Evolutionary conservation across 2,113 vertebrate genomes (phyloP).

Genomic region (Coturnix japonica): DNA sequence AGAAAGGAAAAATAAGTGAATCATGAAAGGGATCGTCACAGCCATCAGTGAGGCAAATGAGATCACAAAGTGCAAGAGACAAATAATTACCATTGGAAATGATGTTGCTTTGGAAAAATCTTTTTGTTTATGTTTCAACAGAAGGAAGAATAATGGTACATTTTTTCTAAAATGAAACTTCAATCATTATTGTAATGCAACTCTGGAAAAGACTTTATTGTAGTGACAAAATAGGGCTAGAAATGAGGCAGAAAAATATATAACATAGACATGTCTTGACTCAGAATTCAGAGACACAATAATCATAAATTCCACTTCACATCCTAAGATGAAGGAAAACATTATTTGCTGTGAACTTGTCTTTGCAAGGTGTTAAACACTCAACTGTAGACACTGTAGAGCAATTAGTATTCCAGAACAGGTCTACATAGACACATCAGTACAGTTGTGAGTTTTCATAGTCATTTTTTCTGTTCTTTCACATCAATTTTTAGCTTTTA

Average conservation of each 20-base stretch:
- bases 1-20: background rate
- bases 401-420: background rate
- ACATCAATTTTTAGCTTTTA: background rate
- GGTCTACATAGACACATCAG: rapidly evolving
- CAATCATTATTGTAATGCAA: background rate
- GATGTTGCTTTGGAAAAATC: background rate
- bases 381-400: background rate
- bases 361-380: background rate
- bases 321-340: background rate
- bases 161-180: background rate
- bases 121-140: background rate
- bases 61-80: background rate
- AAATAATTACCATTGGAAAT: background rate
- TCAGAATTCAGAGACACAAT: background rate
- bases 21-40: background rate
- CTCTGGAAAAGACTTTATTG: background rate
- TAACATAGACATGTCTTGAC: background rate
- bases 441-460: background rate
- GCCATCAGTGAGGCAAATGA: background rate
- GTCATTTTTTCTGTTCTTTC: background rate
- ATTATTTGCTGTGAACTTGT: background rate
- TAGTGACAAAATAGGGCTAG: slow-evolving; percentile 4
- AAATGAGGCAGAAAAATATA: background rate
- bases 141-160: background rate
- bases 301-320: background rate